These are phyloP conservation scores for Timema podura DNA, from an alignment of 2,888 invertebrate genomes.

Conservation along the genomic window DNA sequence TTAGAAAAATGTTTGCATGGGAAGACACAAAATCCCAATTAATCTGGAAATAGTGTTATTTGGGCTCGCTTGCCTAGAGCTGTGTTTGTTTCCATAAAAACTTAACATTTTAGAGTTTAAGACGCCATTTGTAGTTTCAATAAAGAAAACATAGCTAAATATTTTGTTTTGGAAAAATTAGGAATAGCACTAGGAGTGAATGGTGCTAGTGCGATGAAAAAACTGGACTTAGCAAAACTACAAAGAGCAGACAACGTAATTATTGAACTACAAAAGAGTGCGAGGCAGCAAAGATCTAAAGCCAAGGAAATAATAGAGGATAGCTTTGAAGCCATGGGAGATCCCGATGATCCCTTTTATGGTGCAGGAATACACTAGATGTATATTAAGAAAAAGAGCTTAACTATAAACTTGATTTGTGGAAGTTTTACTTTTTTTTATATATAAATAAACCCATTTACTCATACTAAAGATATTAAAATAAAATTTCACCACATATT, in stretches of 20 bases:
- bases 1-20: constrained; percentile 22
- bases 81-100: no score
- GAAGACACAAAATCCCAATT: constrained; percentile 21
- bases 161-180: constrained; percentile 6
- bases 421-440: no score
- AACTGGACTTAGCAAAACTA: background rate
- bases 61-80: no score
- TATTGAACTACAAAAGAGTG: background rate
- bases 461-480: no score
- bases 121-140: background rate
- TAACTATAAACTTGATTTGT: no score
- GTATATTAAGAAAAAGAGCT: no score
- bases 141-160: constrained; percentile 3
- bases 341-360: background rate
- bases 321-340: background rate
- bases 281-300: background rate
- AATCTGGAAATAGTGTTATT: no score
- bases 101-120: no score
- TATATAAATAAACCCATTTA: no score
- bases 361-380: background rate
- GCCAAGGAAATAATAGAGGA: background rate
- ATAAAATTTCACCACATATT: no score
- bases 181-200: background rate
- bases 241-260: constrained; percentile 3
- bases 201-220: background rate